Base-by-base conservation (phyloP, 2,888 invertebrate species). In the Clostera curtula region DNA sequence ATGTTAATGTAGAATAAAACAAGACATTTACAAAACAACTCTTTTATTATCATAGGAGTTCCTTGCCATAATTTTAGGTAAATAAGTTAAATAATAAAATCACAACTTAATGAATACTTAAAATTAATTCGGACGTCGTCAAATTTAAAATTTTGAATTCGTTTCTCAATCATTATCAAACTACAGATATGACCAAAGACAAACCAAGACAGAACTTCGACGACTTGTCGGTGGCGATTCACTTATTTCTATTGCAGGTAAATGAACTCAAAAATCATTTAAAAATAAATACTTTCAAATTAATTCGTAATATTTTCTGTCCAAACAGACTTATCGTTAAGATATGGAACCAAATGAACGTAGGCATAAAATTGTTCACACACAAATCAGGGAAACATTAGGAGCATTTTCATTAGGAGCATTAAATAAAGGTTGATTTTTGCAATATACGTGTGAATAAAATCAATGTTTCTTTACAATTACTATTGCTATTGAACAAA, bases 101-200 rank as follows among this genome's bases (percentile, higher is more conserved):
- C 76, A 79, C 75, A 79, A 79, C 79, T 76, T 80, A 82, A 76
- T 67, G 79, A 79, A 80, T 74, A 77, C 77, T 80, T 80, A 82
- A 77, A 80, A 79, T 77, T 79, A 79, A 77, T 64, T 63, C 60
- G 55, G 68, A 69, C 74, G 70, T 58, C 71, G 54, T 53, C 46
- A 44, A 72, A 64, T 66, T 66, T 58, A 4, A 43, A 68, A 61
- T 69, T 76, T 76, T 35, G 53, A 65, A 70, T 69, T 73, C 71
- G n/a, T n/a, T n/a, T n/a, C n/a, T 42, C 23, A 9, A 42, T 37
- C 27, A 44, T 40, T 52, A 47, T 39, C 37, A 32, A 49, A 34
- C 31, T 29, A 31, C 33, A 31, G 50, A 30, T 15, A 23, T 10
- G 24, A 29, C 9, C 17, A 36, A 29, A 34, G 19, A 35, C 41